These are phyloP conservation scores for Remorina albescens DNA, from an alignment of 2,797 vertebrate species.

Conservation along the genomic window DNA sequence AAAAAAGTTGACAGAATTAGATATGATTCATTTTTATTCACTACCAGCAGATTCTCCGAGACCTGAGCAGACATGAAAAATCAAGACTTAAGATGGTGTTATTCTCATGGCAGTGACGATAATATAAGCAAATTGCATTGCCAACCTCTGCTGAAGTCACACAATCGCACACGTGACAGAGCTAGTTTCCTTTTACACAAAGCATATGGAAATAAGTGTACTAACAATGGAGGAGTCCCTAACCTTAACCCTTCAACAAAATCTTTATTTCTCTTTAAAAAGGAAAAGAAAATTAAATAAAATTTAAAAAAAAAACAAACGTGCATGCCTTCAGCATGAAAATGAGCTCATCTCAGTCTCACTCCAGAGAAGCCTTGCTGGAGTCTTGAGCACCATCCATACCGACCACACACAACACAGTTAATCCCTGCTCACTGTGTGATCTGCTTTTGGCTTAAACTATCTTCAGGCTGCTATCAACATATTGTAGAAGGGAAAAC, in stretches of 20 bases:
- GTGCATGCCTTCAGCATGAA: neutral
- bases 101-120: too few species aligned
- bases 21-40: constrained; percentile 19
- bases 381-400: constrained; percentile 1
- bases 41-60: neutral
- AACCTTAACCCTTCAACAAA: too few species aligned
- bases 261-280: constrained; percentile 3
- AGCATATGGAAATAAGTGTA: neutral
- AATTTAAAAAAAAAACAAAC: constrained; percentile 1
- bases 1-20: constrained; percentile 7
- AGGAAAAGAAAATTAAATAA: neutral
- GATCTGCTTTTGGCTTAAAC: constrained; percentile 19
- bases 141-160: too few species aligned
- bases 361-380: constrained; percentile 12
- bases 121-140: too few species aligned
- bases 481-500: constrained; percentile 9
- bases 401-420: constrained; percentile 13
- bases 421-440: constrained; percentile 20
- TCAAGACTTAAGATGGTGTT: neutral
- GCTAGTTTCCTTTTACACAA: constrained; percentile 3
- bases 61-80: constrained; percentile 14
- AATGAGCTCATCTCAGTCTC: constrained; percentile 7
- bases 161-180: neutral
- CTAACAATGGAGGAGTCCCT: neutral
- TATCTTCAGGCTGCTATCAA: constrained; percentile 17